Base-by-base conservation (phyloP, 1,140 invertebrate genomes). In the Philotrypesis tridentata region DNA sequence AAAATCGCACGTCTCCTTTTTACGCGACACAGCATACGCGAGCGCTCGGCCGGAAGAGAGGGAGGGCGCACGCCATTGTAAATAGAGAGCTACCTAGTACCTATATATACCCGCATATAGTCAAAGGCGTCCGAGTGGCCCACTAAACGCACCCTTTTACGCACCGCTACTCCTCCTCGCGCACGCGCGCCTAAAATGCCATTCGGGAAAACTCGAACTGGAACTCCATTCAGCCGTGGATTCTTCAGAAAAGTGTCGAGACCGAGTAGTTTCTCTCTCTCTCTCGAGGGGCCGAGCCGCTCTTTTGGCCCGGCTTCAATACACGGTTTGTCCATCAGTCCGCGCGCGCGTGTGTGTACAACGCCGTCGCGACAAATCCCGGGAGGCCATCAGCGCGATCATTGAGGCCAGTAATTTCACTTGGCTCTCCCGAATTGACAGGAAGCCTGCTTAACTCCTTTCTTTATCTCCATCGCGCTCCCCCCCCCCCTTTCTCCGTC, bases 401-500 rank as follows among this genome's bases (percentile, higher is more conserved):
- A 84, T 83, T 68, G 14, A 63, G 63, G 67, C n/a, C 48, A 29
- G 70, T 73, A 80, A 80, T 73, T 71, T 73, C 85, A 87, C 86
- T 88, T 87, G 85, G 84, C 84, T 84, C 75, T 55, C 79, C 61
- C 89, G 88, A 90, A 90, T 90, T 90, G 88, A 84, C 89, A 89
- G 89, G 88, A 90, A 89, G 88, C 88, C 86, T 85, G 85, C 43
- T 25, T 89, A 88, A 88, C 88, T 88, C 86, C 81, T 82, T 81
- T 82, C 85, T 89, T 43, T 31, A n/a, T 63, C 67, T 70, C 67
- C 29, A 70, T 33, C 31, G 31, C 67, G 33, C 29, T 27, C 63
- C 23, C 63, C 63, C 1, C 1, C 63, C 4, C 12, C 23, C 67
- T 33, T 21, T 31, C 21, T 21, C 37, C n/a, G n/a, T n/a, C n/a